These are phyloP conservation scores for Brachyistius frenatus DNA, from an alignment of 2,113 vertebrate genomes.

Conservation along the genomic window DNA sequence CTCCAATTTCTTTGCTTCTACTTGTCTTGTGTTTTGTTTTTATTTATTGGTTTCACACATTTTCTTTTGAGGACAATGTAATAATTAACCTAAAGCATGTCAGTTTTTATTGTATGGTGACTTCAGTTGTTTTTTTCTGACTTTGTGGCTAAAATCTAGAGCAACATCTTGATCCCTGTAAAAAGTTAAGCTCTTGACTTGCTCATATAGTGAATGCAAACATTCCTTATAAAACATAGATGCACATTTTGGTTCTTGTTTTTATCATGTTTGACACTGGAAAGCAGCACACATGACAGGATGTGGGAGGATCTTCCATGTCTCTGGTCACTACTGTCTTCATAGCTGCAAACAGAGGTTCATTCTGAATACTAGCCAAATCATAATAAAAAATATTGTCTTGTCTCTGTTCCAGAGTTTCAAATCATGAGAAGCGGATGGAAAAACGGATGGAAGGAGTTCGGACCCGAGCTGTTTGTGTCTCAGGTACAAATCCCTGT, in stretches of 20 bases:
- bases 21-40: background rate
- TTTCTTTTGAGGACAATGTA: background rate
- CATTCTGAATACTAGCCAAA: background rate
- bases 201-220: background rate
- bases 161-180: background rate
- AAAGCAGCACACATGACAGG: background rate
- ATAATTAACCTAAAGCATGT: too few relatives aligned
- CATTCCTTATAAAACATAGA: too few relatives aligned
- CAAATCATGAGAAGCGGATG: conserved; percentile 93
- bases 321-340: background rate
- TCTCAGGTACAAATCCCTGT: conserved; percentile 89
- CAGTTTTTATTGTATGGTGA: too few relatives aligned
- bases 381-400: conserved; percentile 10
- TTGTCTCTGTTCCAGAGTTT: conserved; percentile 85
- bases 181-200: background rate
- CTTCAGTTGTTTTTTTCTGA: background rate
- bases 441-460: conserved; percentile 92
- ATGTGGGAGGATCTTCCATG: conserved; percentile 22
- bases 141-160: background rate
- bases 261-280: background rate
- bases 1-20: background rate
- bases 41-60: background rate
- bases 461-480: conserved; percentile 90
- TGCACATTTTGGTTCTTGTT: background rate
- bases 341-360: background rate